Base-by-base conservation (phyloP, 2,113 vertebrate species). In the Campylomormyrus tamandua region DNA sequence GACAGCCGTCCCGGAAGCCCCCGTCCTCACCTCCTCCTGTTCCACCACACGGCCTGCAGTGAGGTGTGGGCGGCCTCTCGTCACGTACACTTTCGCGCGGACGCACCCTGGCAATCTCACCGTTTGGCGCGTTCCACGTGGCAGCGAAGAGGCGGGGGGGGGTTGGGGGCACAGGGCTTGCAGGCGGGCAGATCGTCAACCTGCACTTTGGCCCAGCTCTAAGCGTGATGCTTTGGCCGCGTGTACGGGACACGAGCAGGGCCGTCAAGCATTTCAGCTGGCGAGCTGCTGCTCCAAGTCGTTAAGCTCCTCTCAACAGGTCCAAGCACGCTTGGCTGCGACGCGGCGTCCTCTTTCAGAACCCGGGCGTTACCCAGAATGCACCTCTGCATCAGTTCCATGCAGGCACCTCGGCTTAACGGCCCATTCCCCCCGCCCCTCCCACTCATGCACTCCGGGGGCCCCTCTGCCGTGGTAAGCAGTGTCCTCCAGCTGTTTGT, bases 21-120 rank as follows among this genome's bases (percentile, higher is more conserved):
- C 24, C 21, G 8, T 89, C 49, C 31, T 77, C 89, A 58, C 80
- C 39, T 62, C 89, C 89, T 50, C 89, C 85, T 56, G 56, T 46
- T 66, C 19, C n/a, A 2, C 52, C 53, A 45, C 89, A n/a, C 84
- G 11, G 83, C 45, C n/a, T 15, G 39, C 83, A 11, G 83, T n/a
- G 48, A 56, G 5, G 85, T 49, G 89, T 90, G 48, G 85, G 89
- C 5, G 84, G 49, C 49, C 31, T 70, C 83, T 87, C 49, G 31
- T 39, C 89, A 70, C 89, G 46, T 87, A 90, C 89, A 58, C 39
- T 85, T 52, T 39, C 21, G 7, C 58, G 1, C 56, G 5, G 58
- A 58, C 27, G 49, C 58, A 21, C 83, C 50, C 48, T 70, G 89
- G 27, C 89, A 56, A 39, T 62, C 27, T n/a, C 27, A 31, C 27